Conservation (phyloP, 2,888 invertebrate species). For the Yponomeuta evonymella region DNA sequence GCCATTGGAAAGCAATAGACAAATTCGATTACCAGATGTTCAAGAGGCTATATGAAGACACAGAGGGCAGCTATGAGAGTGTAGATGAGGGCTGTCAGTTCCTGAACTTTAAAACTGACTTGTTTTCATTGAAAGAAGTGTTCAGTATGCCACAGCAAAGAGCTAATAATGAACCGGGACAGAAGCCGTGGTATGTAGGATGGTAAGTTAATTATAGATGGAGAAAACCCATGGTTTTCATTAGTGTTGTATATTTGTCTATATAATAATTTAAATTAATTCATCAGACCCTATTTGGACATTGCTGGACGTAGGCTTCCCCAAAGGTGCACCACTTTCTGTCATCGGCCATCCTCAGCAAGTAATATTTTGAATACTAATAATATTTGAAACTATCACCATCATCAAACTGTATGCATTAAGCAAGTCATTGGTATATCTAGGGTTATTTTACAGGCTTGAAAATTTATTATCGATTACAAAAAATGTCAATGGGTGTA, state of each 20-base stretch:
- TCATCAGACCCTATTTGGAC: too few relatives aligned
- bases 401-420: too few relatives aligned
- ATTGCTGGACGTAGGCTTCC: too few relatives aligned
- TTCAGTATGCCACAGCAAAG: conserved; percentile 83
- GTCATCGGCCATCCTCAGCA: too few relatives aligned
- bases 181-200: conserved; percentile 91
- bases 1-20: conserved; percentile 85
- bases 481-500: too few relatives aligned
- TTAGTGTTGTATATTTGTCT: neutral
- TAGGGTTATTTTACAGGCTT: too few relatives aligned
- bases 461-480: too few relatives aligned
- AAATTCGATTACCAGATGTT: conserved; percentile 81
- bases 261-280: neutral
- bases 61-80: conserved; percentile 82
- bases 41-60: conserved; percentile 80
- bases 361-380: too few relatives aligned
- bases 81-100: conserved; percentile 90
- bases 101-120: conserved; percentile 89
- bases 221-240: neutral
- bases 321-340: too few relatives aligned
- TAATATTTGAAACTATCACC: too few relatives aligned
- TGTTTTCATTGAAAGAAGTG: conserved; percentile 84
- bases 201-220: conserved; percentile 77
- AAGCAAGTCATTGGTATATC: too few relatives aligned
- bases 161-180: conserved; percentile 76